A percentile compares a stretch with the other conserved stretches of the same genome.
These are phyloP conservation scores for Lutjanus argentimaculatus DNA, from an alignment of 2,797 vertebrate species.

Conservation along the genomic window DNA sequence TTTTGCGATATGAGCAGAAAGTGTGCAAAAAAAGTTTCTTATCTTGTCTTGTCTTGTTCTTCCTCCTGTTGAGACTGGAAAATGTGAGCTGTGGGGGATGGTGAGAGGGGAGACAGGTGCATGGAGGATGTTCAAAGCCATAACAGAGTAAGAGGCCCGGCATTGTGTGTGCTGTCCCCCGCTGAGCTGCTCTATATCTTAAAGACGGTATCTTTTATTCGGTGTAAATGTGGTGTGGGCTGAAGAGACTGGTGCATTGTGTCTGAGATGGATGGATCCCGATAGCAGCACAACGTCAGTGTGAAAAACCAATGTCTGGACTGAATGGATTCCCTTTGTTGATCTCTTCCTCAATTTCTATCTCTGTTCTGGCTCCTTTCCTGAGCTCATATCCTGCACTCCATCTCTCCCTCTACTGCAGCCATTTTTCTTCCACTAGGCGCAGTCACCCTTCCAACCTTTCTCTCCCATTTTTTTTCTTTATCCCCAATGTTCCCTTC, in stretches of 20 bases:
- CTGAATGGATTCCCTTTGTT: constrained; percentile 76
- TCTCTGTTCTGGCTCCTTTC: constrained; percentile 51
- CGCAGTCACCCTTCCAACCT: constrained; percentile 41
- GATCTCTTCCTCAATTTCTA: constrained; percentile 69
- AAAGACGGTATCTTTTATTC: constrained; percentile 65
- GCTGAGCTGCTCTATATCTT: constrained; percentile 53
- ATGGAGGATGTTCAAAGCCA: constrained; percentile 38
- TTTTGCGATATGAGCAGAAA: constrained; percentile 1
- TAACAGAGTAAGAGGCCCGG: constrained; percentile 17
- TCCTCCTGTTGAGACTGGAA: constrained; percentile 34
- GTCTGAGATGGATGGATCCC: constrained; percentile 72
- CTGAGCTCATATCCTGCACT: constrained; percentile 48
- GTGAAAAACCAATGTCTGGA: constrained; percentile 61
- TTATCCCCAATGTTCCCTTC: background rate
- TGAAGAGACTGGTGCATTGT: constrained; percentile 69
- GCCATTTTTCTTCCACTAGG: constrained; percentile 59
- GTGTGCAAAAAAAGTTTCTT: background rate
- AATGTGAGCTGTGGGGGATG: constrained; percentile 27
- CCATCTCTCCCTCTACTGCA: constrained; percentile 54
- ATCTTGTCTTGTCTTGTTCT: constrained; percentile 44
- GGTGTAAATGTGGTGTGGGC: constrained; percentile 54
- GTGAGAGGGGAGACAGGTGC: constrained; percentile 29
- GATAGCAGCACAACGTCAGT: constrained; percentile 59
- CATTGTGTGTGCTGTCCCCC: constrained; percentile 43
- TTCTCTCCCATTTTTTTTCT: constrained; percentile 15